Evolutionary conservation across 2,888 invertebrate genomes (phyloP).

Genomic region (Mythimna vitellina): DNA sequence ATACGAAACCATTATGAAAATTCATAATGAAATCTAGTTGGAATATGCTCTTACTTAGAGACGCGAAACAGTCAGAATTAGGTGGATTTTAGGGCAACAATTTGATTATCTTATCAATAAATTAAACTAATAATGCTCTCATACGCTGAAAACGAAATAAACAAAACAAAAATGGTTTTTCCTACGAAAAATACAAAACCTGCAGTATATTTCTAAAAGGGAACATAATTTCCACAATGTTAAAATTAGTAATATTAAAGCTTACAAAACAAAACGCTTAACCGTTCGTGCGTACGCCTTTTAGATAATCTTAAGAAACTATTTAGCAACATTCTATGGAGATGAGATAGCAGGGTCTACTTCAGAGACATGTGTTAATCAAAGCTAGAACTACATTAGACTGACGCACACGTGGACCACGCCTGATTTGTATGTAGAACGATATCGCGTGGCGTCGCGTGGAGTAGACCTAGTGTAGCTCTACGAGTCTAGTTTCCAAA

Average conservation of each 20-base stretch:
- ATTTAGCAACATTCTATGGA: constrained; percentile 37
- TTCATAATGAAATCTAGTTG: constrained; percentile 6
- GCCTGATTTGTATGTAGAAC: no score
- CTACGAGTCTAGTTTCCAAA: no score
- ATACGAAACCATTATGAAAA: not conserved
- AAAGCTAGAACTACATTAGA: no score
- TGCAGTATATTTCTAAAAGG: no score
- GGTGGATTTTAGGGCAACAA: not conserved
- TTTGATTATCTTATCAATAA: no score
- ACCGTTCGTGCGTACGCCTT: constrained; percentile 47
- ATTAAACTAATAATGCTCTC: no score
- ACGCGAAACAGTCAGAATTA: no score
- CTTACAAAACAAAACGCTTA: constrained; percentile 42
- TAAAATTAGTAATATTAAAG: constrained; percentile 35
- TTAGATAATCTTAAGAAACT: constrained; percentile 41
- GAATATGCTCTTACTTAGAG: not conserved
- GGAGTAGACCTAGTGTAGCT: no score
- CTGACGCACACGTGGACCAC: no score
- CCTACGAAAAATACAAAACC: not conserved
- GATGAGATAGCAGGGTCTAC: constrained; percentile 8
- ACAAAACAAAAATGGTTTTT: not conserved
- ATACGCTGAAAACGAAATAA: no score
- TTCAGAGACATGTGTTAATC: no score
- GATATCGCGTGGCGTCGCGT: no score
- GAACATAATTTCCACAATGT: constrained; percentile 19